Base-by-base conservation (phyloP, 2,888 invertebrate species). In the Macaria liturata region DNA sequence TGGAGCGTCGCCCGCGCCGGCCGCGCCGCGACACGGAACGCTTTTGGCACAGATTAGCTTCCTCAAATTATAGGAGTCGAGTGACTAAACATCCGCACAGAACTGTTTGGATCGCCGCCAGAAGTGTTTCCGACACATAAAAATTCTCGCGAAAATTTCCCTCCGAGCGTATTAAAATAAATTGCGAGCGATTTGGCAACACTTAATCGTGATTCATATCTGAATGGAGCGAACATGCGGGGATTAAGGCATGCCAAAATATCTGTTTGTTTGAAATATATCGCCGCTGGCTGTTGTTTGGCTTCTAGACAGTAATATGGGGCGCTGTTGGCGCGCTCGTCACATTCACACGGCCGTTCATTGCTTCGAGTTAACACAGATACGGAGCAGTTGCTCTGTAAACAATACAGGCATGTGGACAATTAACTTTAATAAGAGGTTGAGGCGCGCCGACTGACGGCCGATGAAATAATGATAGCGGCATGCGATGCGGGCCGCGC, bases 161-260 rank as follows among this genome's bases (percentile, higher is more conserved):
- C 86, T 83, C 80, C 78, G 80, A 88, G 84, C 88, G 81, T 89
- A 91, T 91, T 91, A 91, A 91, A 91, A 91, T 91, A 90, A 91
- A 91, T 91, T 88, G 91, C 89, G 74, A 85, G 81, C 91, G 86
- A 91, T 91, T 91, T 91, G 91, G 91, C 91, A 90, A 88, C 91
- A 91, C 90, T 91, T 91, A 89, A 90, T 88, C 87, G 87, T 89
- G 90, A 90, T 89, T 89, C 89, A 90, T 88, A 86, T 87, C 80
- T 80, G 83, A 80, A 83, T 80, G 86, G 83, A 81, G 77, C 81
- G 83, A 84, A 82, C 88, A 79, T 81, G 80, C 78, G 78, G 81
- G 83, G 81, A 85, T 85, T 85, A 85, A 81, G 78, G 80, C 78
- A 83, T 84, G 85, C 86, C 87, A 80, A 87, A 88, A 84, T 81